Percentiles rank a stretch among this genome's conserved stretches.
Conservation (phyloP, 2,888 invertebrate genomes). For the Zhengitettix transpicula region DNA sequence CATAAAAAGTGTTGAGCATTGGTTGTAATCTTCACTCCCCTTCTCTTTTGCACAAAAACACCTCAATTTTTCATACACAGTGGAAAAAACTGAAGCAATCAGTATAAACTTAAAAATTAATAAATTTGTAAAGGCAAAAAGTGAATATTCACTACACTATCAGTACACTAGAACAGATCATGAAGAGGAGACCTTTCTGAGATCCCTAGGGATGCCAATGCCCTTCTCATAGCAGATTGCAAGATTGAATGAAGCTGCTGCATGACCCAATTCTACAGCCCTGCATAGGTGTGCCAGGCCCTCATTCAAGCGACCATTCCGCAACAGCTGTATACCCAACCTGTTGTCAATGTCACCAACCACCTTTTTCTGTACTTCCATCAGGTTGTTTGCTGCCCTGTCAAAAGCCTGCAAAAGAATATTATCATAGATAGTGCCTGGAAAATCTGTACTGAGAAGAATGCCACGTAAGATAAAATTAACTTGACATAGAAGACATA, state of each 20-base stretch:
- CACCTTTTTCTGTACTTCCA: constrained; percentile 30
- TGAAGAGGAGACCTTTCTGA: constrained; percentile 29
- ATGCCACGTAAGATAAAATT: too few relatives aligned
- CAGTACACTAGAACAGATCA: constrained; percentile 6
- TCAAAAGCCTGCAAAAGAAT: constrained; percentile 15
- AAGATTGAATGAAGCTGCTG: constrained; percentile 47
- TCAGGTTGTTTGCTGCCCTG: constrained; percentile 16
- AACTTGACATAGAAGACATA: too few relatives aligned
- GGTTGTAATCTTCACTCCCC: too few relatives aligned
- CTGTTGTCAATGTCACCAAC: constrained; percentile 42
- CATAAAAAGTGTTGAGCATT: too few relatives aligned
- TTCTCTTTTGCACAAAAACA: too few relatives aligned
- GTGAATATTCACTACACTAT: neutral
- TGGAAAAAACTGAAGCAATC: neutral
- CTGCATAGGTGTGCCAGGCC: constrained; percentile 35
- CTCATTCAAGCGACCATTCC: constrained; percentile 36
- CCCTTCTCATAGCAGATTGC: constrained; percentile 53
- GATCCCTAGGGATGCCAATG: constrained; percentile 40
- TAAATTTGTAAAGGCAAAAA: neutral
- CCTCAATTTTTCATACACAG: too few relatives aligned
- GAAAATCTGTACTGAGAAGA: too few relatives aligned
- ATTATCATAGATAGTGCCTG: neutral
- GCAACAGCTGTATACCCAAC: constrained; percentile 39
- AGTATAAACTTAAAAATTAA: neutral
- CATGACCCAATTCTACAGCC: constrained; percentile 39